phyloP scores from a whole-genome alignment of 2,113 vertebrate genomes.

The Ascaphus truei region DNA sequence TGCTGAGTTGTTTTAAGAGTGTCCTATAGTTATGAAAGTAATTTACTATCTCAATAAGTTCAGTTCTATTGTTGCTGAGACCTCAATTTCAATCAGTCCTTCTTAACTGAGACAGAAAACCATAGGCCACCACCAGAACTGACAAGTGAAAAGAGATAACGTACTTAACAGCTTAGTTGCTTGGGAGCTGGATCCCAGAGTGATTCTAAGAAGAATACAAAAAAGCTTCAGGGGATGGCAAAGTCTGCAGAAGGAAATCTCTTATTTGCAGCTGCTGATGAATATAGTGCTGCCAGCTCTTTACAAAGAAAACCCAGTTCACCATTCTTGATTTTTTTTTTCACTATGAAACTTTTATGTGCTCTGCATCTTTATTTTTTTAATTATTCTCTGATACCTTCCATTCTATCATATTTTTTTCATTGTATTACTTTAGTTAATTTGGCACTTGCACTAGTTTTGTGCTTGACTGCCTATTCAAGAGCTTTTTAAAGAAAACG shows the following conservation, averaged over 20 bases:
- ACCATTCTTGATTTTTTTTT: background rate
- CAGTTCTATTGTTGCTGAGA: constrained; percentile 23
- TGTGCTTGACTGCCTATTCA: background rate
- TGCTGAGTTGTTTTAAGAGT: background rate
- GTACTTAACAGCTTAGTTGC: constrained; percentile 38
- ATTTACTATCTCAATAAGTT: constrained; percentile 29
- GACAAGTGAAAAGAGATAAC: constrained; percentile 37
- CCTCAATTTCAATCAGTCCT: constrained; percentile 36
- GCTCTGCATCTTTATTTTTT: background rate
- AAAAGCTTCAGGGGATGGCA: constrained; percentile 25
- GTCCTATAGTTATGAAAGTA: constrained; percentile 30
- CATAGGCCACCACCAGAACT: constrained; percentile 37
- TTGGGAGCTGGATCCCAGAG: constrained; percentile 34
- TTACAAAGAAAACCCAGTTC: constrained; percentile 32
- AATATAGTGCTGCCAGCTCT: constrained; percentile 31
- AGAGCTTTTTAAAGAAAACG: background rate
- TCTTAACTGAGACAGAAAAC: constrained; percentile 31
- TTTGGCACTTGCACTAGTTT: background rate
- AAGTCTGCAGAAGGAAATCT: constrained; percentile 32
- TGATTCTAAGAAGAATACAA: constrained; percentile 16
- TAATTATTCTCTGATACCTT: background rate
- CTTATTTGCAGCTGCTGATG: constrained; percentile 37
- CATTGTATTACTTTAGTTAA: background rate
- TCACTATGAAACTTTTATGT: background rate
- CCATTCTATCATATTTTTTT: background rate